Conservation (phyloP, 2,797 vertebrate genomes). For the Oryzias dopingdopingensis region DNA sequence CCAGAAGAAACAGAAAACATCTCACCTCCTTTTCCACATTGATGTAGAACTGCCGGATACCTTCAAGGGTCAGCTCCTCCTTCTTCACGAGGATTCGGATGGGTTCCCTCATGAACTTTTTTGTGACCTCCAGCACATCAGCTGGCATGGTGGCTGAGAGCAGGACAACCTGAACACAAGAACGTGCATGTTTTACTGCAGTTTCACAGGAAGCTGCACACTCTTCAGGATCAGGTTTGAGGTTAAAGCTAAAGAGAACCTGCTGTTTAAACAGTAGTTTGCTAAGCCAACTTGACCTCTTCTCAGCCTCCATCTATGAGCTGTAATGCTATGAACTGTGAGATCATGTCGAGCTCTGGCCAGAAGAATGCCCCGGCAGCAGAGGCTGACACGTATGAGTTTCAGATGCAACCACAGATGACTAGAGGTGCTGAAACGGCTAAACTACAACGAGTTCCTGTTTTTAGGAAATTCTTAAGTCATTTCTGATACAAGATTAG, state of each 20-base stretch:
- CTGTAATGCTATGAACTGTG: too few species aligned
- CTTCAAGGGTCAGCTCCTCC: constrained; percentile 97
- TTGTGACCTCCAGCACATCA: constrained; percentile 97
- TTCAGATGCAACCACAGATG: too few species aligned
- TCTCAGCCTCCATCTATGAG: too few species aligned
- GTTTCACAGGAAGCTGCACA: constrained; percentile 58
- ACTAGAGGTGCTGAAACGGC: too few species aligned
- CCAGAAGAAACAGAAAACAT: constrained; percentile 64
- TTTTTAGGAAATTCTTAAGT: too few species aligned
- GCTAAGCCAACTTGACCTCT: too few species aligned
- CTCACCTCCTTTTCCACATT: constrained; percentile 94
- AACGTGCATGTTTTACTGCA: neutral
- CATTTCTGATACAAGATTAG: too few species aligned
- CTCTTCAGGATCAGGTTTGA: constrained; percentile 86
- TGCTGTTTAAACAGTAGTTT: too few species aligned
- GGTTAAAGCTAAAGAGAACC: constrained; percentile 42
- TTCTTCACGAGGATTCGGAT: constrained; percentile 98
- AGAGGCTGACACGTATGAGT: too few species aligned
- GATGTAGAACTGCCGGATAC: constrained; percentile 99
- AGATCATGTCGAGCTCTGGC: too few species aligned
- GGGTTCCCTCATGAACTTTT: constrained; percentile 99
- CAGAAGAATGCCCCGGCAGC: too few species aligned
- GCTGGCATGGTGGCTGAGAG: constrained; percentile 98
- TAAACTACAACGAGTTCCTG: too few species aligned
- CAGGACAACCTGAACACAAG: constrained; percentile 85